Conservation (phyloP, 2,888 invertebrate species). For the Aspidiotus rigidus region DNA sequence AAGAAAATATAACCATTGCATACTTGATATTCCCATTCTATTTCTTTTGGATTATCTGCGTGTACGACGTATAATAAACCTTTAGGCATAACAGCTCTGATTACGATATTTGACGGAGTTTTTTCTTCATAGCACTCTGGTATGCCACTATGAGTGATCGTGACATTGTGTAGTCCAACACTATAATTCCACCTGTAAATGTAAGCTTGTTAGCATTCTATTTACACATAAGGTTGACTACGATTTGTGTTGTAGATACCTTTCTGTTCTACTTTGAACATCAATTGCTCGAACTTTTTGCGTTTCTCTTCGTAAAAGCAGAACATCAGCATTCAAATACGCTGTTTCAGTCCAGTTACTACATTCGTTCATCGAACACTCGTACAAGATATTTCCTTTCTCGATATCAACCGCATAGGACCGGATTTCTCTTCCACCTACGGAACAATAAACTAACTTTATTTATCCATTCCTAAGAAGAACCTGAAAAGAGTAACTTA, state of each 20-base stretch:
- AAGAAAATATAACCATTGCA: too few species aligned
- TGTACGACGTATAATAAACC: constrained; percentile 60
- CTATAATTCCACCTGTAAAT: constrained; percentile 81
- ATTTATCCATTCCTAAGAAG: not conserved
- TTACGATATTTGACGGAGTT: constrained; percentile 46
- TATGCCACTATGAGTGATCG: constrained; percentile 44
- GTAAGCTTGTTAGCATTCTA: not conserved
- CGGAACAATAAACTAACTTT: not conserved
- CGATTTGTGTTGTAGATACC: constrained; percentile 45
- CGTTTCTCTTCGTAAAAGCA: constrained; percentile 71
- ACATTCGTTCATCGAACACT: constrained; percentile 66
- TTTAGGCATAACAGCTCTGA: constrained; percentile 61
- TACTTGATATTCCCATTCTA: constrained; percentile 71
- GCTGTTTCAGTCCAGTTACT: constrained; percentile 54
- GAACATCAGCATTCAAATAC: constrained; percentile 46
- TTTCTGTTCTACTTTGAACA: constrained; percentile 72
- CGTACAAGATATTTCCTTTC: constrained; percentile 63
- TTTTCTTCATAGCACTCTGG: constrained; percentile 26
- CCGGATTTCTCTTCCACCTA: constrained; percentile 73
- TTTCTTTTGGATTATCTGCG: constrained; percentile 49
- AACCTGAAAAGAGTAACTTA: not conserved
- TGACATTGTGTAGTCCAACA: constrained; percentile 78
- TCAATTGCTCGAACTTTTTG: constrained; percentile 86
- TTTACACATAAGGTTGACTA: constrained; percentile 2
- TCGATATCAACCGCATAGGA: constrained; percentile 75